Percentiles rank a stretch among this genome's conserved stretches.
Conservation (phyloP, 1,140 invertebrate genomes). For the Pomacea maculata region DNA sequence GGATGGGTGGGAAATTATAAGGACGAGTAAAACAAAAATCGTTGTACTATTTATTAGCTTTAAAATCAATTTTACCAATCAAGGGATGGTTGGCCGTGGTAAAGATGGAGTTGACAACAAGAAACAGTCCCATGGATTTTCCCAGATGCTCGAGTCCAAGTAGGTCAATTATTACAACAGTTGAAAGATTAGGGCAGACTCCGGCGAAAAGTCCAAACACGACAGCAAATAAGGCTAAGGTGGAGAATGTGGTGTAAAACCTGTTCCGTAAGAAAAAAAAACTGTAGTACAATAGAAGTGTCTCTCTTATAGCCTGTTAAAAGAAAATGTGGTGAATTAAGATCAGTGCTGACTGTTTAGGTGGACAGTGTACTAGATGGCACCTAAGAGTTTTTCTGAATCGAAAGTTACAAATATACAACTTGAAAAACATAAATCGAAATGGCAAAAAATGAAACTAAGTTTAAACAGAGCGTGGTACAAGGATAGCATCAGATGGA, state of each 20-base stretch:
- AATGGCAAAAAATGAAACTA: too few species aligned
- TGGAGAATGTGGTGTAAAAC: conserved; percentile 17
- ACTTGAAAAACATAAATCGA: too few species aligned
- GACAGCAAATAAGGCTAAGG: conserved; percentile 23
- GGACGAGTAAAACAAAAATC: not conserved
- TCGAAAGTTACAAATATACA: too few species aligned
- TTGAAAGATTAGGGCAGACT: conserved; percentile 25
- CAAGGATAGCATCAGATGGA: too few species aligned
- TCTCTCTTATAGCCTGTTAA: too few species aligned
- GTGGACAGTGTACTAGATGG: too few species aligned
- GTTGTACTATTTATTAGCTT: not conserved
- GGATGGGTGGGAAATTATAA: not conserved
- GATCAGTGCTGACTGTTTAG: too few species aligned
- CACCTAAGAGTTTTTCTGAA: too few species aligned
- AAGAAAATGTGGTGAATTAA: too few species aligned
- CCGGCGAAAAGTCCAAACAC: conserved; percentile 33
- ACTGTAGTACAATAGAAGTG: too few species aligned
- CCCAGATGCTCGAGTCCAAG: conserved; percentile 28
- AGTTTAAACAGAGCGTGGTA: too few species aligned
- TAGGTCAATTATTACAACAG: conserved; percentile 29
- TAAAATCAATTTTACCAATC: conserved; percentile 11
- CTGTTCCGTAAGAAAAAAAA: not conserved
- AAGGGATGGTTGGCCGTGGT: conserved; percentile 17
- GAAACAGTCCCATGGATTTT: conserved; percentile 25
- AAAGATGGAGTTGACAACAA: conserved; percentile 23